A percentile compares a stretch with the other conserved stretches of the same genome.
Conservation (phyloP, 2,888 invertebrate species). For the Reticulitermes lucifugus region DNA sequence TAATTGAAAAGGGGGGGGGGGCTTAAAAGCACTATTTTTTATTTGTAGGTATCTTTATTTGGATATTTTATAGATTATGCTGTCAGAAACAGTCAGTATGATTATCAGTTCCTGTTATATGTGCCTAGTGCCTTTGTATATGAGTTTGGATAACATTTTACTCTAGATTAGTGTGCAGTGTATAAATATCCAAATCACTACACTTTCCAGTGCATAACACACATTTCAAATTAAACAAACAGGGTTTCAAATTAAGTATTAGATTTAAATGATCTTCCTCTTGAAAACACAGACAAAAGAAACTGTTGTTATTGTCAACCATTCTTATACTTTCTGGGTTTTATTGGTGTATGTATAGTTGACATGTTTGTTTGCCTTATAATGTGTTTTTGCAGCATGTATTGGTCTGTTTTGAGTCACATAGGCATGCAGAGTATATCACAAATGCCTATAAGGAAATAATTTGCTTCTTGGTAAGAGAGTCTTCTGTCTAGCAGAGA, state of each 20-base stretch:
- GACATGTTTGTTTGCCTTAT: not conserved
- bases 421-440: not conserved
- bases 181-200: not conserved
- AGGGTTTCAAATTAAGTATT: not conserved
- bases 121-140: not conserved
- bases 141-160: not conserved
- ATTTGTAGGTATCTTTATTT: not conserved
- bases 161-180: not conserved
- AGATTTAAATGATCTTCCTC: not conserved
- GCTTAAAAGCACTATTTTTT: not conserved
- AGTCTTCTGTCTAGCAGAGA: too few relatives aligned
- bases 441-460: not conserved
- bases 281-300: not conserved
- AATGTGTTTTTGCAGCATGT: not conserved
- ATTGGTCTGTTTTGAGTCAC: not conserved
- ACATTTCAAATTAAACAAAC: too few relatives aligned
- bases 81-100: not conserved
- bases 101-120: conserved; percentile 11
- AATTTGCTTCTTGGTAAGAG: too few relatives aligned
- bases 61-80: not conserved
- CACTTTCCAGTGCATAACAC: not conserved
- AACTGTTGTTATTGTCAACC: not conserved
- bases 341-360: not conserved
- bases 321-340: not conserved
- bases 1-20: not conserved